phyloP scores from a whole-genome alignment of 2,888 invertebrate genomes.

The Sthenelais limicola region DNA sequence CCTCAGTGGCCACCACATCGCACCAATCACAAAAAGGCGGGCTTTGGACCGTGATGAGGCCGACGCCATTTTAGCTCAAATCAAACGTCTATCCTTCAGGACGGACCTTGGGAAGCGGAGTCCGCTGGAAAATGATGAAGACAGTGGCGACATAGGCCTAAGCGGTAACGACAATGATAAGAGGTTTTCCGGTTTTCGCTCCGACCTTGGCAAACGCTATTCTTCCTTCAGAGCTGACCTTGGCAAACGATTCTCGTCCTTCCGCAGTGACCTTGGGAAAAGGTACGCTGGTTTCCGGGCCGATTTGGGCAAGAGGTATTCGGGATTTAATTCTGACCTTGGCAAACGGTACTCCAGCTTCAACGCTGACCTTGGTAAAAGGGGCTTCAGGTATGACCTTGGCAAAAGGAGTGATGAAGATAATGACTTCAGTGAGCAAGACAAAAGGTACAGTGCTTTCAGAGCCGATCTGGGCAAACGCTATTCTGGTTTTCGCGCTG shows the following conservation, averaged over 20 bases:
- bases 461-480: slow-evolving; percentile 39
- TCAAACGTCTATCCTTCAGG: slow-evolving; percentile 32
- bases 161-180: slow-evolving; percentile 2
- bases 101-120: slow-evolving; percentile 37
- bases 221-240: slow-evolving; percentile 30
- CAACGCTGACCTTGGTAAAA: slow-evolving; percentile 32
- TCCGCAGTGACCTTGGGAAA: slow-evolving; percentile 16
- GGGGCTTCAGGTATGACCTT: slow-evolving; percentile 11
- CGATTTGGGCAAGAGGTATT: slow-evolving; percentile 30
- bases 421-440: background rate
- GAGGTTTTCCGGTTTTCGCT: slow-evolving; percentile 13
- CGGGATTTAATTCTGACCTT: slow-evolving; percentile 30
- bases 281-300: slow-evolving; percentile 23
- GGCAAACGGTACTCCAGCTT: slow-evolving; percentile 30
- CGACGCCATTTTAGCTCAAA: slow-evolving; percentile 4
- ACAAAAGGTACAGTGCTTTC: slow-evolving; percentile 21
- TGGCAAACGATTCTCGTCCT: slow-evolving; percentile 36
- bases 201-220: slow-evolving; percentile 39
- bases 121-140: background rate
- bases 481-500: slow-evolving; percentile 17
- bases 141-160: background rate
- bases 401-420: slow-evolving; percentile 7
- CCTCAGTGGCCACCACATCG: no score
- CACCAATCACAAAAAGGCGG: slow-evolving; percentile 15
- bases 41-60: slow-evolving; percentile 3